phyloP scores from a whole-genome alignment of 2,888 invertebrate genomes.

The Pristionchus arcanus region DNA sequence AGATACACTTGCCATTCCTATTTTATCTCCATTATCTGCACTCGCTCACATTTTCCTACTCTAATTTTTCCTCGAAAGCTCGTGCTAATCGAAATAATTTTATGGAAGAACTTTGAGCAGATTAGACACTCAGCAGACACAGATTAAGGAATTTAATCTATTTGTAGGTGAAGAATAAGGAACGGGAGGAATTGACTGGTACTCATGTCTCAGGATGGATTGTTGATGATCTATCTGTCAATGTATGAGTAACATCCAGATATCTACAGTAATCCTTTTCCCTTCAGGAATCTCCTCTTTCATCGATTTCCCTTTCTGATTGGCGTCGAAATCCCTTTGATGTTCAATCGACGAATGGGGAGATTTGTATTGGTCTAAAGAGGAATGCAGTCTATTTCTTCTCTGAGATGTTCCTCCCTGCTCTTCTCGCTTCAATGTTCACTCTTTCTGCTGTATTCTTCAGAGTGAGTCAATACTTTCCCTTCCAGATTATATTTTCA shows the following conservation, averaged over 20 bases:
- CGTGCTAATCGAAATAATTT: neutral
- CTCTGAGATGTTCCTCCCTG: conserved; percentile 77
- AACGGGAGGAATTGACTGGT: conserved; percentile 74
- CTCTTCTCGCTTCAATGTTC: conserved; percentile 74
- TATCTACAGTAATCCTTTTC: neutral
- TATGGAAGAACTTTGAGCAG: neutral
- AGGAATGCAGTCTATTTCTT: conserved; percentile 76
- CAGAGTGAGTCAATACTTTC: conserved; percentile 58
- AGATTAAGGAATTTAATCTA: neutral
- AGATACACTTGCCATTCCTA: neutral
- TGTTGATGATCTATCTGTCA: conserved; percentile 74
- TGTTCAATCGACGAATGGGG: conserved; percentile 63
- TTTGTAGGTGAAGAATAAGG: conserved; percentile 68
- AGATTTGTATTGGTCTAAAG: conserved; percentile 37
- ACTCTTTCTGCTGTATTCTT: conserved; percentile 77
- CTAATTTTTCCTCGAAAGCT: conserved; percentile 34
- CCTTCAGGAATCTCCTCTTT: conserved; percentile 74
- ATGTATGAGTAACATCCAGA: conserved; percentile 60
- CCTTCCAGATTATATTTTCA: no score
- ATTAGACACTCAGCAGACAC: neutral
- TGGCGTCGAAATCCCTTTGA: conserved; percentile 79
- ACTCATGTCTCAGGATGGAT: conserved; percentile 78
- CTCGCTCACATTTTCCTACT: conserved; percentile 3
- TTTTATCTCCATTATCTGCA: neutral
- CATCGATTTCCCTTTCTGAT: conserved; percentile 75